Percentiles rank a stretch among this genome's conserved stretches.
Evolutionary conservation across 2,113 vertebrate species (phyloP).

Genomic region (Trichechus manatus): DNA sequence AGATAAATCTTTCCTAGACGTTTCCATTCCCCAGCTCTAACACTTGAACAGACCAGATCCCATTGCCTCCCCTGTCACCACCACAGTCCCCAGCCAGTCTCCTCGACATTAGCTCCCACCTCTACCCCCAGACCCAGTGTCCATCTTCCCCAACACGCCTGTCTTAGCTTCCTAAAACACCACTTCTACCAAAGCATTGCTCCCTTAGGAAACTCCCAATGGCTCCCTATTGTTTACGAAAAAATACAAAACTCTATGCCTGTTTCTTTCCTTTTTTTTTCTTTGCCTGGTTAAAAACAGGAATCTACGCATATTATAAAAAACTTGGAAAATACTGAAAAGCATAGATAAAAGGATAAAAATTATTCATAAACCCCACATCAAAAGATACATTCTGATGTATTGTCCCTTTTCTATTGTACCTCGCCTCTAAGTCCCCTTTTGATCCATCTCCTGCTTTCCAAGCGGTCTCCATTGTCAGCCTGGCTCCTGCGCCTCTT

Average conservation of each 20-base stretch:
- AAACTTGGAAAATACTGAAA: background rate
- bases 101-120: background rate
- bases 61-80: background rate
- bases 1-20: background rate
- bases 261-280: background rate
- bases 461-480: background rate
- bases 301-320: background rate
- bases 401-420: background rate
- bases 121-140: background rate
- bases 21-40: background rate
- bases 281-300: background rate
- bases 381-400: background rate
- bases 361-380: background rate
- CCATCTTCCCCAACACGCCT: too few species aligned
- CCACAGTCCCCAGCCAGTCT: background rate
- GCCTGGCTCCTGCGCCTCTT: background rate
- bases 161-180: background rate
- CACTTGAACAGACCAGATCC: background rate
- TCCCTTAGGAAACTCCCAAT: background rate
- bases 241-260: constrained; percentile 38
- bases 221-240: background rate
- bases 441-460: background rate
- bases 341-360: background rate
- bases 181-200: background rate
- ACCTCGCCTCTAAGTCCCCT: background rate